phyloP scores from a whole-genome alignment of 1,140 invertebrate species.

The Anthonomus grandis region DNA sequence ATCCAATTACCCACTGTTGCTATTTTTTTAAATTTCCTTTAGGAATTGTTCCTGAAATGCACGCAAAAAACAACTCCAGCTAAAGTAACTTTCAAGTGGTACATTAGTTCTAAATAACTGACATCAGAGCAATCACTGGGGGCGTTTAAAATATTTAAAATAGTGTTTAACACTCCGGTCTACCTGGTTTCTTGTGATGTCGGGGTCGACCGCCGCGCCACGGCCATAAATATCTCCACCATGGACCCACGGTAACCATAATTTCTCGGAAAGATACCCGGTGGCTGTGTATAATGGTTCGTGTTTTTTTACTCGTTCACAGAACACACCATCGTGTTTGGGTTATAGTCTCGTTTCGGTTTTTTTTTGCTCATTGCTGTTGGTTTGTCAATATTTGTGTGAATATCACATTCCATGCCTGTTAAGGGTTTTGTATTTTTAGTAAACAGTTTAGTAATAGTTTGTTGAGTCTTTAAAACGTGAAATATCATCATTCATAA shows the following conservation, averaged over 20 bases:
- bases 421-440: no score
- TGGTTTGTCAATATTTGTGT: not conserved
- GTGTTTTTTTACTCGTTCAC: slow-evolving; percentile 13
- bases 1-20: no score
- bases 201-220: slow-evolving; percentile 15
- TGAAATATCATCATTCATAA: no score
- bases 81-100: no score
- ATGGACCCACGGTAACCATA: slow-evolving; percentile 11
- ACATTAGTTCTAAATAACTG: no score
- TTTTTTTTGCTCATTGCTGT: slow-evolving; percentile 1
- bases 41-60: no score
- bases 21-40: no score
- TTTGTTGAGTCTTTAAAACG: no score
- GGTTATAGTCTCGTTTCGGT: not conserved
- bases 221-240: slow-evolving; percentile 18
- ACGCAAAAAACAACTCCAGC: no score
- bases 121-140: no score
- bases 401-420: no score
- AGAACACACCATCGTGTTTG: not conserved
- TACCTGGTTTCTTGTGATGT: slow-evolving; percentile 11
- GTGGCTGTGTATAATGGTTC: slow-evolving; percentile 14
- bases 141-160: slow-evolving; percentile 21
- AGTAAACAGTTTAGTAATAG: no score
- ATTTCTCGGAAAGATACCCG: slow-evolving; percentile 19
- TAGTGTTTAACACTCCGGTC: slow-evolving; percentile 17